Percentiles rank a stretch among this genome's conserved stretches.
These are phyloP conservation scores for Dermolepida albohirtum DNA, from an alignment of 2,888 invertebrate genomes.

Conservation along the genomic window DNA sequence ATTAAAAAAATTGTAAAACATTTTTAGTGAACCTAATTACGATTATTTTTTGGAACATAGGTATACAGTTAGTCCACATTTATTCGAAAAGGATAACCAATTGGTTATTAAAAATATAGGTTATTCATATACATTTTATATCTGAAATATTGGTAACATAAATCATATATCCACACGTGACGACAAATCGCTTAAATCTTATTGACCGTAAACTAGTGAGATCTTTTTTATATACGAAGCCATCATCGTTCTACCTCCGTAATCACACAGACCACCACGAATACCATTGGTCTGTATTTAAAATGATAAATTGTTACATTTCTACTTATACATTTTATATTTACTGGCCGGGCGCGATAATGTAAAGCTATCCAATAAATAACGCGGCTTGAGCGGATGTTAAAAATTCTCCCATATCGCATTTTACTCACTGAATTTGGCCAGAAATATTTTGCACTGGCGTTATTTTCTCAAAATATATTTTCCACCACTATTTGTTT, in stretches of 20 bases:
- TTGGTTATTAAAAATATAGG: too few relatives aligned
- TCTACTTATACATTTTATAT: slow-evolving; percentile 43
- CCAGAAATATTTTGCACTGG: slow-evolving; percentile 52
- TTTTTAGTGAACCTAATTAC: too few relatives aligned
- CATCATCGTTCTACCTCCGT: slow-evolving; percentile 1
- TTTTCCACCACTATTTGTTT: slow-evolving; percentile 51
- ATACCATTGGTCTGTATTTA: slow-evolving; percentile 34
- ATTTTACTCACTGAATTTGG: slow-evolving; percentile 53
- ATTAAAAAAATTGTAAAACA: too few relatives aligned
- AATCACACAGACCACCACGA: slow-evolving; percentile 20
- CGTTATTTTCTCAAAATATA: slow-evolving; percentile 50
- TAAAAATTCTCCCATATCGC: slow-evolving; percentile 54
- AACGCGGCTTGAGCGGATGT: slow-evolving; percentile 50
- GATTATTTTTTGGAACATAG: too few relatives aligned
- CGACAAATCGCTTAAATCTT: slow-evolving; percentile 30
- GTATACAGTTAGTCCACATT: too few relatives aligned
- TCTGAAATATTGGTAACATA: slow-evolving; percentile 1
- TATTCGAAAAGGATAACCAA: too few relatives aligned
- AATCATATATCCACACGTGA: slow-evolving; percentile 6
- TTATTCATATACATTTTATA: too few relatives aligned
- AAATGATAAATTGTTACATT: slow-evolving; percentile 44
- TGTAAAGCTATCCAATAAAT: slow-evolving; percentile 54
- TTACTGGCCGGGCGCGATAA: slow-evolving; percentile 50
- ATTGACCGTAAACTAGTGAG: slow-evolving; percentile 11
- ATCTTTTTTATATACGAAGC: slow-evolving; percentile 22